Evolutionary conservation across 2,113 vertebrate species (phyloP).

Genomic region (Tricholaema leucomelas): DNA sequence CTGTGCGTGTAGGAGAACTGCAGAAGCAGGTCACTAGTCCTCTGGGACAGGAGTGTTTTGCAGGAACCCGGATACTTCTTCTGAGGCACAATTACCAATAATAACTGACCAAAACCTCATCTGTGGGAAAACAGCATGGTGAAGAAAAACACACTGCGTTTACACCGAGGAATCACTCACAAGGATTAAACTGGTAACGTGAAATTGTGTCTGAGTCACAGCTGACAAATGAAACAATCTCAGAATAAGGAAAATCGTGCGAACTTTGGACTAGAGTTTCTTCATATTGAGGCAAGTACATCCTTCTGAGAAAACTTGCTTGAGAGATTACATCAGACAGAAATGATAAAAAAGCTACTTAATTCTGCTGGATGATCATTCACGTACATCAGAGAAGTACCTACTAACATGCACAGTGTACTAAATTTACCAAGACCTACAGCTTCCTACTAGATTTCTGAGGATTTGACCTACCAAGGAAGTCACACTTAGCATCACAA

Average conservation of each 20-base stretch:
- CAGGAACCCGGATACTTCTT: neutral
- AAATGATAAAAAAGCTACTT: constrained; percentile 85
- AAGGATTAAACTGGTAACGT: neutral
- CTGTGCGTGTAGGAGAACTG: neutral
- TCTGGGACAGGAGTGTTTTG: neutral
- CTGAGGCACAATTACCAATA: neutral
- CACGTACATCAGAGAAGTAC: constrained; percentile 82
- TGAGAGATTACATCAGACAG: constrained; percentile 79
- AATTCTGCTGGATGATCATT: constrained; percentile 85
- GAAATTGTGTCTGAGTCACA: constrained; percentile 1
- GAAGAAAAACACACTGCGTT: neutral
- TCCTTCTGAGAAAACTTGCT: constrained; percentile 77
- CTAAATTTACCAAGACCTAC: constrained; percentile 76
- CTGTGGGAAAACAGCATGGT: neutral
- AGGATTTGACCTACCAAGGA: neutral
- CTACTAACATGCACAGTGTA: constrained; percentile 75
- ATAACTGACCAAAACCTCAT: neutral
- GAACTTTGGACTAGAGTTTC: neutral
- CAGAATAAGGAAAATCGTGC: constrained; percentile 5
- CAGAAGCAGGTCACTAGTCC: neutral
- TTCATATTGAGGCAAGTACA: constrained; percentile 25
- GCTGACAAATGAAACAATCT: constrained; percentile 27
- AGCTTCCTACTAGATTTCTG: neutral
- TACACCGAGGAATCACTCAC: neutral
- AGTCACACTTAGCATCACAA: neutral